These are phyloP conservation scores for Motacilla alba DNA, from an alignment of 2,113 vertebrate genomes.

Conservation along the genomic window DNA sequence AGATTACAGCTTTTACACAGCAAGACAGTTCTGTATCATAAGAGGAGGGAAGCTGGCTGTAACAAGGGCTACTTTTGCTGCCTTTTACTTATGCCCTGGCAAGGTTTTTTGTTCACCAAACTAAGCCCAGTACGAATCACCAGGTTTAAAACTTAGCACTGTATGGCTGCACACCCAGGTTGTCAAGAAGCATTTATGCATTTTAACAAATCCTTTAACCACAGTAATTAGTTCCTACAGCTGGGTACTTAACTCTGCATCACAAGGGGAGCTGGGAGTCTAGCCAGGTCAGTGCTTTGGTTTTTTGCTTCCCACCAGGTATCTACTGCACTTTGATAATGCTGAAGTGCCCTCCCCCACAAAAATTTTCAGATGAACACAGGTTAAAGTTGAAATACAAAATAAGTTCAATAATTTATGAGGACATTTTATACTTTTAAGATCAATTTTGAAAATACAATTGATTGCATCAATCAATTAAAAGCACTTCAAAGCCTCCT, in stretches of 20 bases:
- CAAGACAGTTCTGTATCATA: not conserved
- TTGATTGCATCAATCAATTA: not conserved
- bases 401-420: not conserved
- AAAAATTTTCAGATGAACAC: not conserved
- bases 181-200: not conserved
- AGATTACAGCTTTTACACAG: not conserved
- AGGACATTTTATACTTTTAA: not conserved
- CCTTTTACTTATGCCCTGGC: not conserved
- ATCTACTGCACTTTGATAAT: not conserved
- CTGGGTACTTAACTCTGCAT: not conserved
- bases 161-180: not conserved
- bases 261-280: not conserved
- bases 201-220: conserved; percentile 10
- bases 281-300: not conserved
- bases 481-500: not conserved
- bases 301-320: not conserved
- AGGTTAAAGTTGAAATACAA: not conserved
- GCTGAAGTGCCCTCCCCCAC: not conserved
- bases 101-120: not conserved
- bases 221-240: not conserved
- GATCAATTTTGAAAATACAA: not conserved
- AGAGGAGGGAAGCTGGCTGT: not conserved
- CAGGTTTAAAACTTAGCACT: not conserved
- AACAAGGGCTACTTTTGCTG: not conserved
- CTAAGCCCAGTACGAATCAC: not conserved